phyloP scores from a whole-genome alignment of 2,797 vertebrate genomes.

The Brachyrhaphis roseni region DNA sequence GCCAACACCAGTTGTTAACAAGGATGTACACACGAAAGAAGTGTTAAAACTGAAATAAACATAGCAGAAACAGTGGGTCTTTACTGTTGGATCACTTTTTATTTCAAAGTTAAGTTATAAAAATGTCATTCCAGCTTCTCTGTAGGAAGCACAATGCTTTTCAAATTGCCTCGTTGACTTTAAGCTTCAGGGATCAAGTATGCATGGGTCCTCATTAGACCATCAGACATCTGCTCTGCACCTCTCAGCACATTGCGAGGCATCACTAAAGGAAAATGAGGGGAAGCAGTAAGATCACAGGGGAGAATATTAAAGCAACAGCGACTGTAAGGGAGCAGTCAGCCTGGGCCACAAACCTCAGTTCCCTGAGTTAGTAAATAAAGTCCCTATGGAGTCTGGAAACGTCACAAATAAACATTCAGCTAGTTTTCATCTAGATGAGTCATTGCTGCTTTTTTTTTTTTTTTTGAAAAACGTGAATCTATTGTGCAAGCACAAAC shows the following conservation, averaged over 20 bases:
- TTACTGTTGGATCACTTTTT: constrained; percentile 72
- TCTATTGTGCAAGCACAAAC: constrained; percentile 69
- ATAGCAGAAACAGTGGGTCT: background rate
- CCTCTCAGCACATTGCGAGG: constrained; percentile 34
- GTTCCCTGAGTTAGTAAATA: constrained; percentile 86
- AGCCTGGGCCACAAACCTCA: constrained; percentile 74
- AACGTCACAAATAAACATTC: constrained; percentile 63
- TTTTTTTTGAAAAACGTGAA: constrained; percentile 42
- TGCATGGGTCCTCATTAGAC: constrained; percentile 37
- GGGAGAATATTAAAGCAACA: constrained; percentile 63
- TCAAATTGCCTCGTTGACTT: constrained; percentile 37
- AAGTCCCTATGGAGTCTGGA: constrained; percentile 63
- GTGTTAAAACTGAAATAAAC: constrained; percentile 6
- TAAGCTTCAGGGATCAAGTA: constrained; percentile 44
- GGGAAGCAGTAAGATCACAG: constrained; percentile 27
- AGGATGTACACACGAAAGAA: background rate
- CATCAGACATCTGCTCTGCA: constrained; percentile 45
- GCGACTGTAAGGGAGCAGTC: constrained; percentile 60
- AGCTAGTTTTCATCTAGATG: constrained; percentile 60
- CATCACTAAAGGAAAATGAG: constrained; percentile 39
- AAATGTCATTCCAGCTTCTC: constrained; percentile 56
- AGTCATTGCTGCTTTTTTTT: constrained; percentile 41
- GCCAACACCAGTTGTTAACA: background rate
- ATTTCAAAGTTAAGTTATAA: constrained; percentile 78
- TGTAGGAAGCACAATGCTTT: constrained; percentile 52